A percentile compares a stretch with the other conserved stretches of the same genome.
Conservation (phyloP, 2,113 vertebrate genomes). For the Mystacornis crossleyi region DNA sequence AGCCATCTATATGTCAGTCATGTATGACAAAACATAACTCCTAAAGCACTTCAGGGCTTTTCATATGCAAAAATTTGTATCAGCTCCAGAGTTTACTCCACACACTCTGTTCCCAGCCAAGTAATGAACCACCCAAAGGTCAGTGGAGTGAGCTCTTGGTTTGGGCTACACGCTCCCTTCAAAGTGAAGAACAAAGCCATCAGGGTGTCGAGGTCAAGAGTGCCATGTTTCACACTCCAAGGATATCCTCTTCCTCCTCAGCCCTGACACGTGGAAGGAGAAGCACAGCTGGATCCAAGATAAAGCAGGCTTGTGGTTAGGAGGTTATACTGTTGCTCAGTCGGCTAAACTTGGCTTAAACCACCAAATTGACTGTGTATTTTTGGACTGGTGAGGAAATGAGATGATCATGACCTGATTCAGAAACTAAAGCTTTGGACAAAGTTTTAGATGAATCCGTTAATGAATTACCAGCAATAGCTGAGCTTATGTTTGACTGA, state of each 20-base stretch:
- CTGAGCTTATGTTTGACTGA: neutral
- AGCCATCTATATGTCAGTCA: neutral
- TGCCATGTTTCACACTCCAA: neutral
- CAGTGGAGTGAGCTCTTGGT: fast-evolving
- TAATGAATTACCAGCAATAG: neutral
- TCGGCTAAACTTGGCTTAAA: neutral
- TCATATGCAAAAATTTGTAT: neutral
- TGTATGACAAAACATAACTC: neutral
- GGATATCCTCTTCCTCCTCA: neutral
- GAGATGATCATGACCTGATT: neutral
- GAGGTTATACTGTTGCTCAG: neutral
- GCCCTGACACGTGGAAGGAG: neutral
- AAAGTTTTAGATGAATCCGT: constrained; percentile 3
- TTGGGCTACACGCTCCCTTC: neutral
- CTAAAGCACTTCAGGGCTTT: neutral
- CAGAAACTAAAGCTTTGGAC: neutral
- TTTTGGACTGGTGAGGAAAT: constrained; percentile 5
- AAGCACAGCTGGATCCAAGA: neutral
- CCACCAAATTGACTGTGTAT: neutral
- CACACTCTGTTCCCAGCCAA: neutral
- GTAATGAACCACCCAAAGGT: neutral
- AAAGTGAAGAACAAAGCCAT: neutral
- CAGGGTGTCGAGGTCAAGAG: neutral
- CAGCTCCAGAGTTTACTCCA: neutral
- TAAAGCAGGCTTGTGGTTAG: neutral